A percentile compares a stretch with the other conserved stretches of the same genome.
These are phyloP conservation scores for Perca fluviatilis DNA, from an alignment of 2,113 vertebrate species.

Conservation along the genomic window DNA sequence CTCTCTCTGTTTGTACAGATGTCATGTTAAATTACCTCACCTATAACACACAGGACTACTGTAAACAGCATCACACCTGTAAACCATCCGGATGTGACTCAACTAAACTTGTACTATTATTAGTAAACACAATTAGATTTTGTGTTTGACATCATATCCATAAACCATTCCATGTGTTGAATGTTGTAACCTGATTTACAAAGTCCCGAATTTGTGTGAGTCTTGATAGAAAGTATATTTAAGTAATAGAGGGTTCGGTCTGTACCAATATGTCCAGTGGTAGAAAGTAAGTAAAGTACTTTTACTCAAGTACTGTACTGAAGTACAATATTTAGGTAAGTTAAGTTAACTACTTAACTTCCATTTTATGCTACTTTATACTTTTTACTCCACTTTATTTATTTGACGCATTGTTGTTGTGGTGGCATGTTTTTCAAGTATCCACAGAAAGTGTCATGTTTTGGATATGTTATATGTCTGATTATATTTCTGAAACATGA, in stretches of 20 bases:
- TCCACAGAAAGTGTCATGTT: neutral
- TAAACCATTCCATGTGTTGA: neutral
- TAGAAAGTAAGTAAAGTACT: neutral
- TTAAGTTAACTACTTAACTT: too few relatives aligned
- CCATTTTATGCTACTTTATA: neutral
- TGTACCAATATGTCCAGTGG: neutral
- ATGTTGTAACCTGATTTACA: neutral
- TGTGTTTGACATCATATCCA: constrained; percentile 14
- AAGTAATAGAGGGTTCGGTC: neutral
- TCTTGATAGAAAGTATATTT: neutral
- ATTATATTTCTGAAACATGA: neutral
- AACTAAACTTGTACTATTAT: neutral
- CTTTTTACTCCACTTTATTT: neutral
- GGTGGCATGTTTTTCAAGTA: neutral
- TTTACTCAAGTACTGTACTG: neutral
- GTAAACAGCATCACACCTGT: constrained; percentile 27
- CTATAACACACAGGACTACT: constrained; percentile 22
- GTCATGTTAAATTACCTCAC: constrained; percentile 24
- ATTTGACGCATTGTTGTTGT: neutral
- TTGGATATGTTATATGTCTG: too few relatives aligned
- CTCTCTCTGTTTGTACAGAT: constrained; percentile 26
- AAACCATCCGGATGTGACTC: constrained; percentile 17
- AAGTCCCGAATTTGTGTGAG: neutral
- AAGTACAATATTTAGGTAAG: too few relatives aligned
- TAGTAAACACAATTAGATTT: constrained; percentile 22